Evolutionary conservation across 2,797 vertebrate species (phyloP).

Genomic region (Lagodon rhomboides): DNA sequence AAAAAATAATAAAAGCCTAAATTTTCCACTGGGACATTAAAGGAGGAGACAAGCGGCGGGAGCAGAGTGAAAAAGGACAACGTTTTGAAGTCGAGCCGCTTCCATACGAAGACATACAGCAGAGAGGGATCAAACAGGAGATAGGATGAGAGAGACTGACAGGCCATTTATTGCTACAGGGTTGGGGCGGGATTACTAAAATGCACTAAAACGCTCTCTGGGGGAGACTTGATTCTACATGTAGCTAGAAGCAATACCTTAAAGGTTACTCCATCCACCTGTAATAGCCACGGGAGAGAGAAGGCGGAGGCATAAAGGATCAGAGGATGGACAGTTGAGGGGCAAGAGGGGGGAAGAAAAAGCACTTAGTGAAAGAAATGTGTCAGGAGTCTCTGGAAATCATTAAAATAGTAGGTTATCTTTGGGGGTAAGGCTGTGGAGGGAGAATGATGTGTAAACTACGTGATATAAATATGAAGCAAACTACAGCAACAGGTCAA

Average conservation of each 20-base stretch:
- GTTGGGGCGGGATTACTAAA: conserved; percentile 51
- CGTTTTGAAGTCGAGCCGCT: not conserved
- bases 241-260: conserved; percentile 83
- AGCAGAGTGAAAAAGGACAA: not conserved
- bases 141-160: not conserved
- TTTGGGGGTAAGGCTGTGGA: conserved; percentile 32
- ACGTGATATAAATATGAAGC: not conserved
- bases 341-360: conserved; percentile 48
- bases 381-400: conserved; percentile 50
- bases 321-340: conserved; percentile 68
- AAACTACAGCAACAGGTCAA: not conserved
- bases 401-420: conserved; percentile 8
- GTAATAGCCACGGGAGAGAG: conserved; percentile 75
- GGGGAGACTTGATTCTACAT: conserved; percentile 56
- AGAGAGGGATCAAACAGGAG: conserved; percentile 33
- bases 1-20: not conserved
- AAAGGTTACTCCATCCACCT: conserved; percentile 80
- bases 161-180: conserved; percentile 43
- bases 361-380: conserved; percentile 61
- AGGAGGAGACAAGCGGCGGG: conserved; percentile 7
- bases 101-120: conserved; percentile 12
- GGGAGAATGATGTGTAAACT: not conserved
- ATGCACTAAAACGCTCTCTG: conserved; percentile 70
- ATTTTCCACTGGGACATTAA: not conserved
- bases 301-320: conserved; percentile 63